Base-by-base conservation (phyloP, 2,888 invertebrate genomes). In the Stenolophus ochropezus region DNA sequence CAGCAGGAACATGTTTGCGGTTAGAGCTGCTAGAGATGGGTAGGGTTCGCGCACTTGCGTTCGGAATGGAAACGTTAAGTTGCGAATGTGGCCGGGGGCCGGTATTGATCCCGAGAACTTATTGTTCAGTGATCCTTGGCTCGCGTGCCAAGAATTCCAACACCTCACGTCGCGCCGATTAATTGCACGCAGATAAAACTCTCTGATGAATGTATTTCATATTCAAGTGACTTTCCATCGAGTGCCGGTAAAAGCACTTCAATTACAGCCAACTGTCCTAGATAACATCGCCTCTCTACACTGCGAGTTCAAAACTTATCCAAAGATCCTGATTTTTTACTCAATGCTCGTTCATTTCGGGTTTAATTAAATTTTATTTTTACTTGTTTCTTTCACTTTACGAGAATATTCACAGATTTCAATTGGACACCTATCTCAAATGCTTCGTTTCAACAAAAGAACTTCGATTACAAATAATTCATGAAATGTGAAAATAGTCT, bases 71-170 rank as follows among this genome's bases (percentile, higher is more conserved):
- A 69, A 33, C 65, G 27, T 69, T 33, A 69, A 69, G 65, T 69
- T 69, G 65, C 65, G 65, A 69, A 42, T 69, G 16, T 69, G 65
- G 5, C 6, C 33, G 33, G 65, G 65, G 33, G 65, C 14, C 11
- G 18, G 79, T 79, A 79, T 79, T 79, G 79, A 79, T 79, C 79
- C 51, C n/a, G 11, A 47, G 53, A 61, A 77, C 77, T 71, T 79
- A 71, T 78, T 78, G 78, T 78, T 49, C 78, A 49, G 69, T 53
- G 79, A 79, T 79, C 79, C 79, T 23, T 71, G 20, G 16, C 61
- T 77, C 58, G 77, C 77, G 77, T 77, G 77, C 77, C 58, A 61
- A 71, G 56, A 51, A 79, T 79, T 79, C 51, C 71, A 65, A 61
- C 71, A 65, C 18, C 53, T 69, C 69, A 73, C 69, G 65, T 51